Percentiles rank a stretch among this genome's conserved stretches.
Conservation (phyloP, 2,113 vertebrate genomes). For the Catagonus wagneri region DNA sequence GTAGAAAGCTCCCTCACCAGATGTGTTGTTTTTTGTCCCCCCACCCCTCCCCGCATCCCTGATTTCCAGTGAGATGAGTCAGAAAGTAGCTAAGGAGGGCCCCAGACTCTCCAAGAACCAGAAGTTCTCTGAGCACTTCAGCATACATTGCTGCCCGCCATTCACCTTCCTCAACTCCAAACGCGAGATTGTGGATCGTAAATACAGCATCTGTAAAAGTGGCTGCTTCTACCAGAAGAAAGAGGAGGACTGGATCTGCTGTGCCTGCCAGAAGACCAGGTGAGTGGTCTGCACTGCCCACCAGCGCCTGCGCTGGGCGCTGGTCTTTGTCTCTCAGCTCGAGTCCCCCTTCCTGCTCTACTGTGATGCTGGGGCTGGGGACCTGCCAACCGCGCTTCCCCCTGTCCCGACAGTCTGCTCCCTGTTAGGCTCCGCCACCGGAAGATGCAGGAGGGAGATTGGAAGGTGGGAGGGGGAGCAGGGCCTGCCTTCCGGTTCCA, state of each 20-base stretch:
- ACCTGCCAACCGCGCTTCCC: neutral
- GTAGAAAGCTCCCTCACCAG: neutral
- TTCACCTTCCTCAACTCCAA: slow-evolving; percentile 84
- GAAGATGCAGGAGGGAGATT: neutral
- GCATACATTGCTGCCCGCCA: slow-evolving; percentile 78
- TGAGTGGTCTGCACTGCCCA: neutral
- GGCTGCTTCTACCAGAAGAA: slow-evolving; percentile 83
- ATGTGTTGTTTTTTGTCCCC: neutral
- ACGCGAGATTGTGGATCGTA: slow-evolving; percentile 78
- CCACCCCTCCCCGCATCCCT: neutral
- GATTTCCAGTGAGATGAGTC: slow-evolving; percentile 77
- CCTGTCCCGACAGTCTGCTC: neutral
- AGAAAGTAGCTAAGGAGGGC: slow-evolving; percentile 75
- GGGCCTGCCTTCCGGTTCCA: slow-evolving; percentile 41
- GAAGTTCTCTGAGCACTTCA: slow-evolving; percentile 78
- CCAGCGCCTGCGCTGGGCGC: fast-evolving
- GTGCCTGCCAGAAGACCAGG: slow-evolving; percentile 81
- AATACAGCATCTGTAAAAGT: slow-evolving; percentile 79
- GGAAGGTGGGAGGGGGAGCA: slow-evolving; percentile 51
- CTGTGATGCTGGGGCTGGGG: neutral
- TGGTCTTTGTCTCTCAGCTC: neutral
- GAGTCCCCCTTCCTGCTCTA: neutral
- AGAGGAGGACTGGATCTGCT: slow-evolving; percentile 81
- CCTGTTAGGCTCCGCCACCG: neutral
- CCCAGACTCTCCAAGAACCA: slow-evolving; percentile 83